Evolutionary conservation across 2,888 invertebrate genomes (phyloP).

Genomic region (Pycnomerus fuliginosus): DNA sequence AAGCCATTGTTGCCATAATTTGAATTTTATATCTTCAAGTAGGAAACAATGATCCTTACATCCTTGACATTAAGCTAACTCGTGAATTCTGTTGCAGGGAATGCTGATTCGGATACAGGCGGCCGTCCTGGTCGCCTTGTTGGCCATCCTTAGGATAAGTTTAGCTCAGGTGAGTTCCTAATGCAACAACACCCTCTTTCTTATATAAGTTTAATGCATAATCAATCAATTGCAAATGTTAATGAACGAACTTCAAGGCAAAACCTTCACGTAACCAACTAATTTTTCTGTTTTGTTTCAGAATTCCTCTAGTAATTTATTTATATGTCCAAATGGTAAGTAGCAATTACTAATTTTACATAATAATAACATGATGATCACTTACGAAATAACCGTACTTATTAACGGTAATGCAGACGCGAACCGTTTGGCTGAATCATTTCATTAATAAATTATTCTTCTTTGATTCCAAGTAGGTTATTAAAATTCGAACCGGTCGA

Average conservation of each 20-base stretch:
- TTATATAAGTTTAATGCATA: too few species aligned
- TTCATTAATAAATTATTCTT: constrained; percentile 19
- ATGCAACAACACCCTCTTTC: too few species aligned
- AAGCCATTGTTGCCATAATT: constrained; percentile 16
- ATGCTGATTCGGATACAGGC: constrained; percentile 75
- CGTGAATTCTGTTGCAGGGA: constrained; percentile 59
- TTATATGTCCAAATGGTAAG: constrained; percentile 75
- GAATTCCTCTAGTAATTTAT: constrained; percentile 60
- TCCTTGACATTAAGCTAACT: constrained; percentile 9
- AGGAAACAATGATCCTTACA: constrained; percentile 2
- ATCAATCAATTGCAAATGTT: too few species aligned
- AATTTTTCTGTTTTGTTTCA: constrained; percentile 56
- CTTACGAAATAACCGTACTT: constrained; percentile 36
- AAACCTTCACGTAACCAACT: constrained; percentile 1
- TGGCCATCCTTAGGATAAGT: constrained; percentile 60
- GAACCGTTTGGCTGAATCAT: constrained; percentile 27
- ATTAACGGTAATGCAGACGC: constrained; percentile 36
- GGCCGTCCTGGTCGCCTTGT: constrained; percentile 67
- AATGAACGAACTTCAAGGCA: too few species aligned
- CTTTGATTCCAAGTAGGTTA: constrained; percentile 4
- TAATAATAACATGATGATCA: constrained; percentile 25
- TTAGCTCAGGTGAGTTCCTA: constrained; percentile 62
- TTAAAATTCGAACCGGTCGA: constrained; percentile 4
- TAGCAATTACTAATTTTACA: constrained; percentile 32
- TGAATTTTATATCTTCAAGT: constrained; percentile 8